phyloP scores from a whole-genome alignment of 2,888 invertebrate genomes.

The Drosophila barbarae region DNA sequence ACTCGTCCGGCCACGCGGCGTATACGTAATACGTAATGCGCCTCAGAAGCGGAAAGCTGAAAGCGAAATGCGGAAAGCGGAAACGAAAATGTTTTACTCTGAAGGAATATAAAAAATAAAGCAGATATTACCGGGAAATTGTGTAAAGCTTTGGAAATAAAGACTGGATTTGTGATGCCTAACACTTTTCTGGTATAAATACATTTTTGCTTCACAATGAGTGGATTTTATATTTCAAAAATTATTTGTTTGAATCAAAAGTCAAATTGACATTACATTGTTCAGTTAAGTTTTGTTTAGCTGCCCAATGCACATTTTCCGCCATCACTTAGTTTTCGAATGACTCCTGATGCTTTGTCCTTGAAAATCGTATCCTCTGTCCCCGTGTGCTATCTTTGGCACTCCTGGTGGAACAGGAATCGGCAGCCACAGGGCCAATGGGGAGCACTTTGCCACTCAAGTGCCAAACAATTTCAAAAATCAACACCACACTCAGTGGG shows the following conservation, averaged over 20 bases:
- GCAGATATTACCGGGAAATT: slow-evolving; percentile 23
- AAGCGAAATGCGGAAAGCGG: slow-evolving; percentile 14
- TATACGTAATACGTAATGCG: slow-evolving; percentile 65
- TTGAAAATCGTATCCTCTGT: slow-evolving; percentile 11
- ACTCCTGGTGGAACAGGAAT: slow-evolving; percentile 46
- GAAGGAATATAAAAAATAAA: slow-evolving; percentile 10
- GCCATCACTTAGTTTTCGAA: slow-evolving; percentile 24
- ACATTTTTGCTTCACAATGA: background rate
- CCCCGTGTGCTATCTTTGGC: slow-evolving; percentile 19
- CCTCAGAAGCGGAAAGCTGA: slow-evolving; percentile 34
- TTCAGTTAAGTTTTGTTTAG: slow-evolving; percentile 15
- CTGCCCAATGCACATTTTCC: slow-evolving; percentile 10
- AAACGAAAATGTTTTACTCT: slow-evolving; percentile 5
- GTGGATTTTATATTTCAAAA: too few relatives aligned
- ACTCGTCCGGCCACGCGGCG: slow-evolving; percentile 54
- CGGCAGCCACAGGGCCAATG: slow-evolving; percentile 45
- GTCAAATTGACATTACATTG: background rate
- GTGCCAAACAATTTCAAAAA: slow-evolving; percentile 73
- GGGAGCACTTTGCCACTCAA: slow-evolving; percentile 69
- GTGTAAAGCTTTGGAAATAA: slow-evolving; percentile 21
- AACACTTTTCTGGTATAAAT: slow-evolving; percentile 12
- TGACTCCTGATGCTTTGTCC: slow-evolving; percentile 25
- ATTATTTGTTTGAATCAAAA: too few relatives aligned
- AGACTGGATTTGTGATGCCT: slow-evolving; percentile 41
- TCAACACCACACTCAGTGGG: slow-evolving; percentile 55